Percentiles rank a stretch among this genome's conserved stretches.
phyloP scores from a whole-genome alignment of 1,140 invertebrate species.

The Berghia stephanieae region DNA sequence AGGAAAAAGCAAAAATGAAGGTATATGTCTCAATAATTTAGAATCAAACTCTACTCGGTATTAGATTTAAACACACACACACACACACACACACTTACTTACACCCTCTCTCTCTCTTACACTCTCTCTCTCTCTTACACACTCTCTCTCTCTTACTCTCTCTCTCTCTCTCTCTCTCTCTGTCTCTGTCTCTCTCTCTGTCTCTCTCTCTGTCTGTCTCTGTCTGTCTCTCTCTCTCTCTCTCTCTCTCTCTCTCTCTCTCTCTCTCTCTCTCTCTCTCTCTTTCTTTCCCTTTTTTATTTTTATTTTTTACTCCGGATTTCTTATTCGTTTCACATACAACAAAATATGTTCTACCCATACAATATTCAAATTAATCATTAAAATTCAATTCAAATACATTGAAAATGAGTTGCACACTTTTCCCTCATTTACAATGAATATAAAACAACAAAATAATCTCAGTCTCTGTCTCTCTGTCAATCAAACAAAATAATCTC shows the following conservation, averaged over 20 bases:
- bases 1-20: neutral
- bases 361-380: neutral
- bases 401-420: neutral
- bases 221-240: neutral
- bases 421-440: neutral
- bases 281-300: neutral
- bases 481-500: neutral
- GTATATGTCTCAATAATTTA: neutral
- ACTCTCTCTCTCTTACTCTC: neutral
- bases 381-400: neutral
- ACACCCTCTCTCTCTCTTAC: neutral
- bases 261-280: neutral
- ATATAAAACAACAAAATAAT: neutral
- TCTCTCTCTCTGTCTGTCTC: neutral
- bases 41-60: neutral
- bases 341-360: neutral
- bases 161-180: neutral
- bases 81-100: neutral
- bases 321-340: neutral
- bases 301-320: neutral
- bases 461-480: neutral
- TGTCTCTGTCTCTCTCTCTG: no score
- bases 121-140: neutral
- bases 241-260: neutral
- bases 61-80: slow-evolving; percentile 12